Evolutionary conservation across 2,888 invertebrate species (phyloP).

Genomic region (Steromphala cineraria): DNA sequence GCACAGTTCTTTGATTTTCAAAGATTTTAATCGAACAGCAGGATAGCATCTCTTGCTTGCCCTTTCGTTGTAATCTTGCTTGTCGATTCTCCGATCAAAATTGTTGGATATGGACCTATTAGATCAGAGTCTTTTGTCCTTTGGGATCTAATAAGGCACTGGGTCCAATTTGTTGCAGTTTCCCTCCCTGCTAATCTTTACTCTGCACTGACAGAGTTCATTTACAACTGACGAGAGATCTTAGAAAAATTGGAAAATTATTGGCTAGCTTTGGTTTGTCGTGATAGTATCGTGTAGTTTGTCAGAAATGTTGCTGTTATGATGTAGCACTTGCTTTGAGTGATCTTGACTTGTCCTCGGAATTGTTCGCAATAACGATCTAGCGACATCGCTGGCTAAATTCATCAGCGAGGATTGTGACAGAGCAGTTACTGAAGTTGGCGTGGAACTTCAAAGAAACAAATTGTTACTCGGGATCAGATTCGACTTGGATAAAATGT

Average conservation of each 20-base stretch:
- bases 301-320: not conserved
- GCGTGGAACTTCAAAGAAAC: not conserved
- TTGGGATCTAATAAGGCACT: not conserved
- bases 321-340: not conserved
- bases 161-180: not conserved
- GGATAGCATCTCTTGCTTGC: slow-evolving; percentile 1
- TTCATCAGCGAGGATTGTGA: not conserved
- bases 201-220: not conserved
- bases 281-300: not conserved
- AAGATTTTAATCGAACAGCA: not conserved
- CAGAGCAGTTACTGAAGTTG: not conserved
- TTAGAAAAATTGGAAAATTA: slow-evolving; percentile 2
- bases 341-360: not conserved
- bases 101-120: not conserved
- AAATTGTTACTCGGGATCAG: not conserved
- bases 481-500: not conserved
- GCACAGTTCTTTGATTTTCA: not conserved
- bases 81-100: not conserved
- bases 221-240: slow-evolving; percentile 10
- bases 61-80: not conserved
- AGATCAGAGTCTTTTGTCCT: slow-evolving; percentile 3
- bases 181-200: not conserved
- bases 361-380: not conserved
- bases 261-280: not conserved
- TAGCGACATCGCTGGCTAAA: not conserved